A percentile compares a stretch with the other conserved stretches of the same genome.
Evolutionary conservation across 2,888 invertebrate genomes (phyloP).

Genomic region (Drosophila stalkeri): DNA sequence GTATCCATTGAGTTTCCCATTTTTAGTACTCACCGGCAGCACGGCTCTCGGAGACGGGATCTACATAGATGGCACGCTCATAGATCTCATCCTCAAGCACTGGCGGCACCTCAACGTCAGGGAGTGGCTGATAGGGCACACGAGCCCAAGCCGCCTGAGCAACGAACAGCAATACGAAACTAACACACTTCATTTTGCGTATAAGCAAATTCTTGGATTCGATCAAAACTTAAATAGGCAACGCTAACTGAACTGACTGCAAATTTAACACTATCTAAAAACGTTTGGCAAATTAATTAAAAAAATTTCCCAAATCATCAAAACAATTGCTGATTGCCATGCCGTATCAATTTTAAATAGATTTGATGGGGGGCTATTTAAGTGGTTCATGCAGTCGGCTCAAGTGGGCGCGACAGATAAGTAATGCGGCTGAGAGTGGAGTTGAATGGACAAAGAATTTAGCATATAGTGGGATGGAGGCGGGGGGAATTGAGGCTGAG

Average conservation of each 20-base stretch:
- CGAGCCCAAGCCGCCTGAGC: slow-evolving; percentile 55
- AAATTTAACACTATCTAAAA: slow-evolving; percentile 31
- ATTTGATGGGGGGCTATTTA: slow-evolving; percentile 26
- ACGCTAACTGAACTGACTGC: slow-evolving; percentile 16
- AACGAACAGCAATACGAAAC: slow-evolving; percentile 56
- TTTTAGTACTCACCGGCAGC: slow-evolving; percentile 58
- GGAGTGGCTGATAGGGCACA: slow-evolving; percentile 33
- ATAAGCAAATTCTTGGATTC: slow-evolving; percentile 15
- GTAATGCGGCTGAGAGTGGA: neutral
- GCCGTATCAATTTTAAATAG: slow-evolving; percentile 25
- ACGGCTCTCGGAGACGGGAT: slow-evolving; percentile 51
- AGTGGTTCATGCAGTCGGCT: slow-evolving; percentile 28
- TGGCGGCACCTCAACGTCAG: slow-evolving; percentile 59
- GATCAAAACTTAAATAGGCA: slow-evolving; percentile 62
- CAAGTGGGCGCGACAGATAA: slow-evolving; percentile 33
- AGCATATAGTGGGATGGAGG: neutral
- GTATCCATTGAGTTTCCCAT: neutral
- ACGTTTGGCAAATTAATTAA: slow-evolving; percentile 56
- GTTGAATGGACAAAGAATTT: neutral
- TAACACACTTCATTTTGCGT: slow-evolving; percentile 69
- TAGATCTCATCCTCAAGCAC: slow-evolving; percentile 49
- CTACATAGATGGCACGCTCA: slow-evolving; percentile 40
- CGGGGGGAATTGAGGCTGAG: slow-evolving; percentile 23
- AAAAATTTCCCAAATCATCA: slow-evolving; percentile 38
- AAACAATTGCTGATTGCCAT: slow-evolving; percentile 22